Conservation (phyloP, 2,113 vertebrate species). For the Hydrochoerus hydrochaeris region DNA sequence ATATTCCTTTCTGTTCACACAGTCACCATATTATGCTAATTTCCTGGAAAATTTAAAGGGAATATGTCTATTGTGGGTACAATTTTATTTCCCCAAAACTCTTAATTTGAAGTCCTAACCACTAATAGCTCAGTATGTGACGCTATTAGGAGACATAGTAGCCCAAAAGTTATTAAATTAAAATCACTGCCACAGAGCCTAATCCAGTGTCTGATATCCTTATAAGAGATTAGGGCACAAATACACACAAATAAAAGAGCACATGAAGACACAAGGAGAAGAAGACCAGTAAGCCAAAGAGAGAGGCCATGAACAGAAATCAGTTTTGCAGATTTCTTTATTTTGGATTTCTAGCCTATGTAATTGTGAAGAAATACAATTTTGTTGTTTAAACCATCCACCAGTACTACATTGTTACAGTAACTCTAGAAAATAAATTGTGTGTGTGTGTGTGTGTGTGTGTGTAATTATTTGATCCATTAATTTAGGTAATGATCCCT, state of each 20-base stretch:
- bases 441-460: too few relatives aligned
- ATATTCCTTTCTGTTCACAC: background rate
- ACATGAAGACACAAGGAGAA: background rate
- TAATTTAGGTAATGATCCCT: background rate
- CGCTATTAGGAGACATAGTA: background rate
- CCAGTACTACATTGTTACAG: background rate
- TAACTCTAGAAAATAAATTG: background rate
- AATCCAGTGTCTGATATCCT: background rate
- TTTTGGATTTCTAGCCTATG: background rate
- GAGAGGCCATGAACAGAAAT: background rate
- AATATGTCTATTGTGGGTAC: background rate
- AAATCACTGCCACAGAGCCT: background rate
- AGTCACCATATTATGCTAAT: background rate
- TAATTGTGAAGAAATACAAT: background rate
- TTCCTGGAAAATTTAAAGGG: background rate
- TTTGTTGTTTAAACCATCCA: background rate
- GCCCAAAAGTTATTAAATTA: background rate
- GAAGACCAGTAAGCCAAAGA: background rate
- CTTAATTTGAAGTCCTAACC: background rate
- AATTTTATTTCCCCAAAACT: background rate
- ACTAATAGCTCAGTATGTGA: background rate
- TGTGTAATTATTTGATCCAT: slow-evolving; percentile 13
- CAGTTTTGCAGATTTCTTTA: background rate
- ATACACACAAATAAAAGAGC: background rate
- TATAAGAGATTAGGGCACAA: background rate